phyloP scores from a whole-genome alignment of 2,113 vertebrate genomes.

The Callocephalon fimbriatum region DNA sequence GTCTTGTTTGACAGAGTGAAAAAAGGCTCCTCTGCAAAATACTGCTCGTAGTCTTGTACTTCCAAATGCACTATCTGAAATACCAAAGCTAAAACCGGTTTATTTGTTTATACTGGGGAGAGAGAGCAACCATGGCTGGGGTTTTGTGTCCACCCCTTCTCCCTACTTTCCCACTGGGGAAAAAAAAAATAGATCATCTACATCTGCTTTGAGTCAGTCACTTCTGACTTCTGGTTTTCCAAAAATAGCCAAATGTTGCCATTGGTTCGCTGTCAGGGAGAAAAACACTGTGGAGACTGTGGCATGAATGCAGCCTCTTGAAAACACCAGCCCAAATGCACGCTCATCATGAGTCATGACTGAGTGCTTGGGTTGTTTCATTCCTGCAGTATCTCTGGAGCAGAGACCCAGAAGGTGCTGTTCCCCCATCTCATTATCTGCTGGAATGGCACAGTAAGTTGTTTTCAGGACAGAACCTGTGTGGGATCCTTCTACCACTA shows the following conservation, averaged over 20 bases:
- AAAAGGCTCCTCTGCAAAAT: not conserved
- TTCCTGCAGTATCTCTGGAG: not conserved
- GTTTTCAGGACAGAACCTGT: not conserved
- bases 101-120: not conserved
- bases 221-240: slow-evolving; percentile 54
- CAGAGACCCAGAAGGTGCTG: not conserved
- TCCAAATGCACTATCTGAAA: not conserved
- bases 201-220: slow-evolving; percentile 48
- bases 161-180: not conserved
- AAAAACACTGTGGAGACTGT: slow-evolving; percentile 11
- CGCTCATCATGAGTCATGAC: slow-evolving; percentile 31
- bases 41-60: not conserved
- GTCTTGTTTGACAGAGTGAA: not conserved
- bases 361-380: not conserved
- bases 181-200: slow-evolving; percentile 22
- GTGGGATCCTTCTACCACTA: not conserved
- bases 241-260: slow-evolving; percentile 50
- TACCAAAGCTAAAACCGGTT: not conserved
- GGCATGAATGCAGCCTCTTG: slow-evolving; percentile 22
- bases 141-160: not conserved
- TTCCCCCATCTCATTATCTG: rapidly evolving
- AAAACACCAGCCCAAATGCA: slow-evolving; percentile 40
- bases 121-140: not conserved
- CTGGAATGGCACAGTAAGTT: not conserved
- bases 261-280: slow-evolving; percentile 35